Evolutionary conservation across 2,888 invertebrate species (phyloP), one percentile per base, ranked within the genome.

Genomic region (Fragum whitleyi): DNA sequence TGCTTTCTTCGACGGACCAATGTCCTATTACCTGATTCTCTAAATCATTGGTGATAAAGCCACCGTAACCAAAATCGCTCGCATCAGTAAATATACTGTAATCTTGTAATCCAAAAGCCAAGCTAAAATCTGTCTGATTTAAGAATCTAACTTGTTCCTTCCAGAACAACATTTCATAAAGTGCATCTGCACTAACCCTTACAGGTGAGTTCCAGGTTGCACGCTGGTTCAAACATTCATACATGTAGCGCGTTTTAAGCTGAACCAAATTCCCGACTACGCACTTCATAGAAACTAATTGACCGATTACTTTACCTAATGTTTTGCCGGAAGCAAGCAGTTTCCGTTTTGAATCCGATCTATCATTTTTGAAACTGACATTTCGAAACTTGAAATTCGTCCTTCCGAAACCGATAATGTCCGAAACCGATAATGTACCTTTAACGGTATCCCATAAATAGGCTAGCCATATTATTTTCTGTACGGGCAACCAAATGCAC

Each of bases 401-500:
- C 68, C 79, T 36, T 78, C 70, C n/a, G 80, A 69, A 9, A 83
- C 73, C 19, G n/a, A n/a, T n/a, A n/a, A n/a, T n/a, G n/a, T n/a
- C n/a, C n/a, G n/a, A n/a, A n/a, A n/a, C n/a, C n/a, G 65, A 39
- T 14, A 86, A n/a, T 2, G 53, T 70, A 57, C 78, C 80, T 11
- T 51, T 47, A 16, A 55, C 11, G 29, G 75, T 79, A 39, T 81
- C 57, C 80, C 84, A 84, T 23, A 62, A 55, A 21, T 77, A 80
- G 5, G 83, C 85, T n/a, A 83, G 62, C 83, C 85, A 87, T 3
- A 65, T 53, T 11, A 76, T 19, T 2, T 28, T 26, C 32, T 81
- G 77, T 23, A 53, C 23, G 14, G 84, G 73, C 47, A 26, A 26
- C 87, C 87, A 87, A 14, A 28, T 19, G 29, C 81, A 86, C 71